Evolutionary conservation across 1,140 invertebrate species (phyloP).

Genomic region (Paramacrobiotus metropolitanus): DNA sequence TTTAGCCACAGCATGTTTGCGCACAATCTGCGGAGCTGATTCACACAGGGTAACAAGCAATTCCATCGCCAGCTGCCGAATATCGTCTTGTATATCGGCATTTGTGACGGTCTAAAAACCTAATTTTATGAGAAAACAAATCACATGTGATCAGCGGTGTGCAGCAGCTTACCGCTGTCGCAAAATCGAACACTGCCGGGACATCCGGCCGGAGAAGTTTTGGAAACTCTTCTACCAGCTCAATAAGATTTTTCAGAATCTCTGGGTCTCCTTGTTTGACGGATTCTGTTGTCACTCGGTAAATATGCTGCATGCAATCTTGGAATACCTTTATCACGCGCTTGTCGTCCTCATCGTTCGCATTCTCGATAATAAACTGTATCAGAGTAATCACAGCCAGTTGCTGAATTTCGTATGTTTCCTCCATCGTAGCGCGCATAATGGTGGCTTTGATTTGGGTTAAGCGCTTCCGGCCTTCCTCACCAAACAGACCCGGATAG

Average conservation of each 20-base stretch:
- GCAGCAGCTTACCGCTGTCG: conserved; percentile 43
- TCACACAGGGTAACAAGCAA: conserved; percentile 81
- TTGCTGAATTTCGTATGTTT: conserved; percentile 12
- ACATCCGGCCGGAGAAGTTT: conserved; percentile 71
- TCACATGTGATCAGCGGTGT: not conserved
- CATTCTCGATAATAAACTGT: conserved; percentile 46
- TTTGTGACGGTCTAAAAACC: conserved; percentile 34
- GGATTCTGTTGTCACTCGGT: conserved; percentile 2
- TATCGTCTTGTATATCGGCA: conserved; percentile 48
- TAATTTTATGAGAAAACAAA: not conserved
- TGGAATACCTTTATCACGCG: conserved; percentile 4
- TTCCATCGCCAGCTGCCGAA: conserved; percentile 73
- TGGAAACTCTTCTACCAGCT: conserved; percentile 70
- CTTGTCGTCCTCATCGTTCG: conserved; percentile 31
- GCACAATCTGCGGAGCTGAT: conserved; percentile 77
- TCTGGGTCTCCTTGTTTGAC: conserved; percentile 53
- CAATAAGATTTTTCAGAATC: conserved; percentile 69
- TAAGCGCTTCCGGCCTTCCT: not conserved
- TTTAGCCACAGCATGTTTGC: conserved; percentile 55
- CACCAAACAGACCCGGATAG: not conserved
- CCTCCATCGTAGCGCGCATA: conserved; percentile 4
- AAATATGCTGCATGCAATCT: conserved; percentile 9
- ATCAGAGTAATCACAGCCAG: conserved; percentile 21
- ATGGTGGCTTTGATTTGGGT: not conserved
- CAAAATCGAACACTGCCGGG: conserved; percentile 62